A percentile compares a stretch with the other conserved stretches of the same genome.
These are phyloP conservation scores for Pseudolaguvia tuberculata DNA, from an alignment of 2,113 vertebrate genomes.

Conservation along the genomic window DNA sequence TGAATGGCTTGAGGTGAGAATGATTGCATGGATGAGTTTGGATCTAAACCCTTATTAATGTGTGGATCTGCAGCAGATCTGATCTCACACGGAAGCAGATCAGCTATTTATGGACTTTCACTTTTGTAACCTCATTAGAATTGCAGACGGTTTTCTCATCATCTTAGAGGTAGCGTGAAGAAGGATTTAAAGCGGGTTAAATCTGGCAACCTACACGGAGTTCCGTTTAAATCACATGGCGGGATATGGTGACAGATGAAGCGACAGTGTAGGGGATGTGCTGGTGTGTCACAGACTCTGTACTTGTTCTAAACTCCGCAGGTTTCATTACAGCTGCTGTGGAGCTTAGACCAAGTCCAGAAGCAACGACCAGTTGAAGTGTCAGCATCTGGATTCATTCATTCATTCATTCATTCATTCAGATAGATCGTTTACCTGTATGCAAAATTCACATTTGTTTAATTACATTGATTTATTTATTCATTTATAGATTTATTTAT, in stretches of 20 bases:
- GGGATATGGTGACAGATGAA: not conserved
- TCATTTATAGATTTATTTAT: not conserved
- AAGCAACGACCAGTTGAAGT: conserved; percentile 54
- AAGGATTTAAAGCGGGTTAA: not conserved
- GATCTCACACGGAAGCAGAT: too few relatives aligned
- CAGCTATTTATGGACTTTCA: too few relatives aligned
- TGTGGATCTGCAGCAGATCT: too few relatives aligned
- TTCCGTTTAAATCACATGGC: not conserved
- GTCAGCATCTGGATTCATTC: not conserved
- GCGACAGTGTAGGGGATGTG: not conserved
- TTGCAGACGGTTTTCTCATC: conserved; percentile 7
- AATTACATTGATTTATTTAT: too few relatives aligned
- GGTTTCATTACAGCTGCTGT: conserved; percentile 57
- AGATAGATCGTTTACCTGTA: not conserved
- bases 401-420: not conserved
- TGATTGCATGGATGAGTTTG: not conserved
- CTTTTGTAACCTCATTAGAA: too few relatives aligned
- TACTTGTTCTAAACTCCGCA: conserved; percentile 73
- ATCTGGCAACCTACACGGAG: not conserved
- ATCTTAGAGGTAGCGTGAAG: conserved; percentile 5
- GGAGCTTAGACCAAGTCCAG: conserved; percentile 77
- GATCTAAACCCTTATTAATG: too few relatives aligned
- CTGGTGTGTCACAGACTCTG: conserved; percentile 54
- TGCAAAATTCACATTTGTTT: not conserved
- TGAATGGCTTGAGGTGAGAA: too few relatives aligned